Percentiles rank a stretch among this genome's conserved stretches.
phyloP scores from a whole-genome alignment of 2,797 vertebrate genomes.

The Alfaro cultratus region DNA sequence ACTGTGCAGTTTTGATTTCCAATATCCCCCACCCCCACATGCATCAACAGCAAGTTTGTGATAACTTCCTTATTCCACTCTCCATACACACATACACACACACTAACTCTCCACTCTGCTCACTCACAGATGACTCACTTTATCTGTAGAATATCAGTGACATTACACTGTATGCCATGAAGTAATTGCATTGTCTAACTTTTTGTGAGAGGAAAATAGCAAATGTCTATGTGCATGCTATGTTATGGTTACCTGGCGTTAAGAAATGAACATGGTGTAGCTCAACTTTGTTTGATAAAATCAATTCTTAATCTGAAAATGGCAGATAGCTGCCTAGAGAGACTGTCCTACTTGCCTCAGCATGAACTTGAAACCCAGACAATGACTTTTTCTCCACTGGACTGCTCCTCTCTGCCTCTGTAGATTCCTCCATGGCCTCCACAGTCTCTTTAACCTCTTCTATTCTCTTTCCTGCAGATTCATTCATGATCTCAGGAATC shows the following conservation, averaged over 20 bases:
- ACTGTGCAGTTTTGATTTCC: conserved; percentile 31
- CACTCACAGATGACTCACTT: conserved; percentile 36
- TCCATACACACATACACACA: neutral
- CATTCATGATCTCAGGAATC: conserved; percentile 13
- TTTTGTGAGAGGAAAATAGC: neutral
- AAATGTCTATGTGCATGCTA: conserved; percentile 6
- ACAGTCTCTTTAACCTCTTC: conserved; percentile 32
- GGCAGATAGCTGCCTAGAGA: conserved; percentile 47
- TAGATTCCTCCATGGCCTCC: conserved; percentile 47
- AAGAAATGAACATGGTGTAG: conserved; percentile 59
- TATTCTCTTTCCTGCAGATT: conserved; percentile 22
- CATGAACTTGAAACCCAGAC: conserved; percentile 44
- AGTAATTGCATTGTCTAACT: conserved; percentile 6
- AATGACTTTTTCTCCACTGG: conserved; percentile 41
- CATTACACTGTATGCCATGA: conserved; percentile 14
- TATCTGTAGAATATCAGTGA: neutral
- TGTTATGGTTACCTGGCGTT: conserved; percentile 36
- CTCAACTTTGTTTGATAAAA: conserved; percentile 44
- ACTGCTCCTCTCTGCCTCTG: conserved; percentile 27
- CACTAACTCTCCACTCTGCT: neutral
- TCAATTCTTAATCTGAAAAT: conserved; percentile 81
- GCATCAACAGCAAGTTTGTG: conserved; percentile 15
- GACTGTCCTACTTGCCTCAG: conserved; percentile 69
- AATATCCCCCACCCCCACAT: conserved; percentile 58
- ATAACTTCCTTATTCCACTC: conserved; percentile 35